Conservation (phyloP, 92 coral and sea anemone genomes). For the Bergia puertoricense region DNA sequence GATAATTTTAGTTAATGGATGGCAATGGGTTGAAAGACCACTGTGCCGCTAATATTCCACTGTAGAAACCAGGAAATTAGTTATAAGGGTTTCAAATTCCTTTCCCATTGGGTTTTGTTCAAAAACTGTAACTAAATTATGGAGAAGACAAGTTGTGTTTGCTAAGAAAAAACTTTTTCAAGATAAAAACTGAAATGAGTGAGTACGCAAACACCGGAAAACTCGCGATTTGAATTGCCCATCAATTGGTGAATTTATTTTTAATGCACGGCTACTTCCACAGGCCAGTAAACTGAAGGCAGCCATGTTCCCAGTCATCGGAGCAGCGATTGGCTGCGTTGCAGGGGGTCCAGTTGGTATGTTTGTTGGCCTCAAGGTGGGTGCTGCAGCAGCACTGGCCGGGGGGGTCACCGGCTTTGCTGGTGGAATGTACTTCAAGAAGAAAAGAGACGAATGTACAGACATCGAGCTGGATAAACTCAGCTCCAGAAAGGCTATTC, state of each 20-base stretch:
- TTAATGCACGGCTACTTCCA: neutral
- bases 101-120: no score
- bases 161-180: no score
- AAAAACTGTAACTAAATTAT: no score
- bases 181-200: no score
- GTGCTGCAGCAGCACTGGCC: slow-evolving; percentile 88
- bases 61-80: no score
- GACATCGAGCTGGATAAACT: slow-evolving; percentile 91
- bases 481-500: slow-evolving; percentile 60
- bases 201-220: no score
- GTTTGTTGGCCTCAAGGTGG: slow-evolving; percentile 87
- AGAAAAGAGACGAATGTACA: slow-evolving; percentile 68
- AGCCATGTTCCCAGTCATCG: slow-evolving; percentile 77
- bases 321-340: slow-evolving; percentile 89
- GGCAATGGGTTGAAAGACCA: no score
- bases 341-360: slow-evolving; percentile 95
- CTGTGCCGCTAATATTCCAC: no score
- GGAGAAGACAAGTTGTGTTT: no score
- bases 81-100: no score
- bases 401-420: slow-evolving; percentile 91
- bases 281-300: slow-evolving; percentile 94
- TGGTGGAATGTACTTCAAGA: slow-evolving; percentile 80
- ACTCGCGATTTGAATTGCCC: neutral
- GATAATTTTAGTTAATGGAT: no score
- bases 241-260: no score